Base-by-base conservation (phyloP, 2,113 vertebrate genomes). In the Phaethornis superciliosus region DNA sequence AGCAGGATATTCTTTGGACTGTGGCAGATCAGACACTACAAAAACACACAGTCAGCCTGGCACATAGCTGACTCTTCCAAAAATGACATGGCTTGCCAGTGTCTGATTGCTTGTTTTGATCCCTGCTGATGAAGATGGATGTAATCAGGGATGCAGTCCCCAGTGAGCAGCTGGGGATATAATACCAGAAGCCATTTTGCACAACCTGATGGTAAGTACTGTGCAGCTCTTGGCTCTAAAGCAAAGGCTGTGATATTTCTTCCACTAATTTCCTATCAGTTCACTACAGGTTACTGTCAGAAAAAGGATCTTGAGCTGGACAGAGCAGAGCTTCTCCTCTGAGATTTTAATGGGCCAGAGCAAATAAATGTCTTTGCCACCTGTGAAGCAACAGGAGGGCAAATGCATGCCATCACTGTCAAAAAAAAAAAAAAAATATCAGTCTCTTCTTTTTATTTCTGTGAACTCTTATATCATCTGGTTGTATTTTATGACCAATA, bases 1-100 rank as follows among this genome's bases (percentile, higher is more conserved):
- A 90, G 91, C 83, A 88, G 70, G 75, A 30, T 89, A 82, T 95
- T 95, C 89, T 89, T 35, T 88, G 91, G 81, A 23, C 60, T 54
- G 80, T 17, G 74, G 72, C 88, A 81, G n/a, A 68, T 93, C 85
- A 95, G 88, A 91, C 94, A 81, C 72, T 80, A 58, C 1, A 27
- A 88, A 96, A 94, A 93, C 70, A 95, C n/a, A n/a, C n/a, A n/a
- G n/a, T n/a, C n/a, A 83, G 54, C 24, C 54, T 81, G 69, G 82
- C 82, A 65, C 26, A 23, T 22, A 58, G 67, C 82, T 35, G 79
- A 59, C 4, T 10, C 52, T 69, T 90, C 76, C 7, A 9, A 16
- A 90, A 68, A 64, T 78, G 56, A 9, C 72, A 63, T 58, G 74
- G 32, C 78, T 93, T 94, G 79, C 63, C 91, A 75, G 65, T 58